A percentile compares a stretch with the other conserved stretches of the same genome.
Evolutionary conservation across 2,888 invertebrate genomes (phyloP).

Genomic region (Carabus problematicus): DNA sequence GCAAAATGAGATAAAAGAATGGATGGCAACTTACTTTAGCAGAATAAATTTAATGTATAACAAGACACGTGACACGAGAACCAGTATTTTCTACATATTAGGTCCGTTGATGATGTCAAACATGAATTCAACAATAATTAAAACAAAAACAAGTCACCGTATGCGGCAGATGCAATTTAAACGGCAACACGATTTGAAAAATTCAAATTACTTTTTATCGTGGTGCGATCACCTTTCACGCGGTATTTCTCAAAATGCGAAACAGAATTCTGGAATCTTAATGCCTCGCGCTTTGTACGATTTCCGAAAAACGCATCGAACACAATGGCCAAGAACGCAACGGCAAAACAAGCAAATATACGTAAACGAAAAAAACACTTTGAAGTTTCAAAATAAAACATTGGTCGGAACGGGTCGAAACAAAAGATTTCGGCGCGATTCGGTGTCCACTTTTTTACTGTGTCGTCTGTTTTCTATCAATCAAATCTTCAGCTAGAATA

Average conservation of each 20-base stretch:
- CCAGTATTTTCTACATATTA: too few species aligned
- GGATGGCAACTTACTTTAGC: too few species aligned
- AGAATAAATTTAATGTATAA: too few species aligned
- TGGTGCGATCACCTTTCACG: conserved; percentile 11
- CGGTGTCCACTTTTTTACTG: conserved; percentile 55
- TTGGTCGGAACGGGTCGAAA: conserved; percentile 51
- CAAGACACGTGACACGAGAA: too few species aligned
- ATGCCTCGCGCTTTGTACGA: conserved; percentile 23
- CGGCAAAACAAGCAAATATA: conserved; percentile 54
- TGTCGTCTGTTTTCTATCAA: conserved; percentile 59
- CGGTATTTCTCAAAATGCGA: conserved; percentile 12
- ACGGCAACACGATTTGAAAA: conserved; percentile 15
- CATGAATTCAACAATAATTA: too few species aligned
- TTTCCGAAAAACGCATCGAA: conserved; percentile 34
- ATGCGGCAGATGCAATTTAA: neutral
- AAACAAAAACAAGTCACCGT: too few species aligned
- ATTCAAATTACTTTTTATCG: conserved; percentile 37
- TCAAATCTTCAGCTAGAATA: conserved; percentile 54
- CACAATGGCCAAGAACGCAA: conserved; percentile 48
- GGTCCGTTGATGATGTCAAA: too few species aligned
- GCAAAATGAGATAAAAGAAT: too few species aligned
- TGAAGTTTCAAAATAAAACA: conserved; percentile 31
- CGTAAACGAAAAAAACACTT: conserved; percentile 44
- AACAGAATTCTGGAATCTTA: conserved; percentile 37
- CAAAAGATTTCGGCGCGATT: conserved; percentile 56